Evolutionary conservation across 2,797 vertebrate genomes (phyloP), one percentile per base, ranked within the genome.

Genomic region (Sebastes kiyomatsui): DNA sequence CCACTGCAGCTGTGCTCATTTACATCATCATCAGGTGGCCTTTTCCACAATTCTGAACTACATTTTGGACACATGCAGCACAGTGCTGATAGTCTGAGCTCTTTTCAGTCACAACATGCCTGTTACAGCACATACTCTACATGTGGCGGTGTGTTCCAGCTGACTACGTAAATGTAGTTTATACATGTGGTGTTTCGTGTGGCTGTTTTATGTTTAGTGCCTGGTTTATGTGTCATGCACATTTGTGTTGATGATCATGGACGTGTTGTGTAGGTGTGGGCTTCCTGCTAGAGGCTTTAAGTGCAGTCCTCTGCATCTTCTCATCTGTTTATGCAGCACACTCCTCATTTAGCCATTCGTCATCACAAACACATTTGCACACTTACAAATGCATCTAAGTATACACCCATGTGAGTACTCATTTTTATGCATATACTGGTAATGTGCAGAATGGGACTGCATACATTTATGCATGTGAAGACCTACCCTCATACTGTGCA

Each of bases 271-370:
- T 85, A 62, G 80, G 77, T 67, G 81, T 78, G 54, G 70, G 27
- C 49, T 42, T 62, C 68, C 64, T 35, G 56, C 67, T 18, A 13
- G 46, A 80, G 75, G 82, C 67, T 81, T 32, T 60, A 66, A 70
- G 78, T 67, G 55, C 62, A 59, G 60, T 71, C 28, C 60, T 74
- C 78, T 70, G 28, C 66, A 59, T 81, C 60, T 56, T 66, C 25
- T 56, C 42, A 42, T 32, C 52, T 67, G 70, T 81, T 76, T 79
- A 79, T 76, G 38, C 72, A 79, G 58, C 76, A 82, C 60, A 33
- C 60, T 77, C 46, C 64, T 82, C 73, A 77, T 83, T 82, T 75
- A 42, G 7, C 61, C 60, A 65, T 87, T 78, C 75, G 75, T 81
- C 70, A 83, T 69, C 56, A 64, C 81, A 77, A 52, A 64, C 61